A percentile compares a stretch with the other conserved stretches of the same genome.
Conservation (phyloP, 2,113 vertebrate species). For the Parus major region DNA sequence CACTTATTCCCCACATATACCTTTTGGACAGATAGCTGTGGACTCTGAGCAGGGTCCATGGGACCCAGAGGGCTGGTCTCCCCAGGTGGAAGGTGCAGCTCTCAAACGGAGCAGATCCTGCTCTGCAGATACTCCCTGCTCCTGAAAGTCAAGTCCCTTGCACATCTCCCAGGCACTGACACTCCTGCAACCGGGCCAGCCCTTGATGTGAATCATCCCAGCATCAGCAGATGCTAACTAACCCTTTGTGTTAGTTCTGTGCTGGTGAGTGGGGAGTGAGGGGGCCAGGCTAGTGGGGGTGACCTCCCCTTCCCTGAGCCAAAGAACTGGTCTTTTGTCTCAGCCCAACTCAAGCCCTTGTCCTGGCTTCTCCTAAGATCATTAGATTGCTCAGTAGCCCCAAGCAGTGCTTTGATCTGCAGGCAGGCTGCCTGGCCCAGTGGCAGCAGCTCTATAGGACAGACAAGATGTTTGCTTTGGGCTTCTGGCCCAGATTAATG, state of each 20-base stretch:
- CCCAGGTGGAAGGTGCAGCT: background rate
- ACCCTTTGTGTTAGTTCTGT: background rate
- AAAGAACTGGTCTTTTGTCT: background rate
- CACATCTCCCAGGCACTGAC: background rate
- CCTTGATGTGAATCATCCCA: background rate
- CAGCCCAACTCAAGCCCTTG: background rate
- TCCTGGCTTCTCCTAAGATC: background rate
- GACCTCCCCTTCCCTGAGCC: background rate
- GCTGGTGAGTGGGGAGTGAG: background rate
- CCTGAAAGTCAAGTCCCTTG: background rate
- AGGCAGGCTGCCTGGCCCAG: background rate
- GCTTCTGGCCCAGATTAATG: background rate
- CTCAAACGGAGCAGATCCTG: background rate
- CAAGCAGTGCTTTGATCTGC: background rate
- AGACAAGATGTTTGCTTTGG: background rate
- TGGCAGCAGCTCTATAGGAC: background rate
- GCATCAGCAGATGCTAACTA: background rate
- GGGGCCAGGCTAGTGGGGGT: fast-evolving
- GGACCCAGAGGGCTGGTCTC: background rate
- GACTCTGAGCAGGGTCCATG: fast-evolving
- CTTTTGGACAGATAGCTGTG: background rate
- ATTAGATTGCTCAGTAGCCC: background rate
- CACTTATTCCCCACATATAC: background rate
- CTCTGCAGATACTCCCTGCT: background rate
- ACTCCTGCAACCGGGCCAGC: fast-evolving